Conservation (phyloP, 2,797 vertebrate species). For the Phaenicophaeus curvirostris region DNA sequence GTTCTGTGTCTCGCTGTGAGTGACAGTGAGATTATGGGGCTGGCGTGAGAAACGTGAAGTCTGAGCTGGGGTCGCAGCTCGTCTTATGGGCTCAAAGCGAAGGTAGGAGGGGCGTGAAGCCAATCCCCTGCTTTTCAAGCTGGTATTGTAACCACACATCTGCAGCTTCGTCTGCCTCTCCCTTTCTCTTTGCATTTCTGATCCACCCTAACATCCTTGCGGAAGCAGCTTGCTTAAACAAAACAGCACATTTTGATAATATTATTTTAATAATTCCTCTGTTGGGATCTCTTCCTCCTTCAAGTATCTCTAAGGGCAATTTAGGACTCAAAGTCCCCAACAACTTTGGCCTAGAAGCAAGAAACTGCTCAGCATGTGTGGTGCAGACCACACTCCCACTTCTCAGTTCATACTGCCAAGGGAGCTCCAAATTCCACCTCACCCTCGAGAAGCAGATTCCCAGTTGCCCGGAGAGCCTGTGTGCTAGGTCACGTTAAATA, state of each 20-base stretch:
- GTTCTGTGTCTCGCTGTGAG: background rate
- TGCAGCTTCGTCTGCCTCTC: background rate
- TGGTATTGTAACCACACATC: fast-evolving
- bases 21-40: background rate
- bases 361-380: background rate
- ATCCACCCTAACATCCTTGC: background rate
- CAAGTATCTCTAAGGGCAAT: background rate
- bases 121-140: background rate
- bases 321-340: background rate
- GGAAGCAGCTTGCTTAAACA: background rate
- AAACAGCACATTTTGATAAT: background rate
- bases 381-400: background rate
- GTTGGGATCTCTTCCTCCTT: background rate
- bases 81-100: background rate
- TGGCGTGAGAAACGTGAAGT: background rate
- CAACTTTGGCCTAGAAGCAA: background rate
- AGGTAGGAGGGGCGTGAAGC: background rate
- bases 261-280: background rate
- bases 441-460: background rate
- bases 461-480: background rate
- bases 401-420: background rate
- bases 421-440: background rate
- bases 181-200: background rate
- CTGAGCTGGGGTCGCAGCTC: background rate
- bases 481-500: background rate